Evolutionary conservation across 2,888 invertebrate genomes (phyloP).

Genomic region (Pyrochroa serraticornis): DNA sequence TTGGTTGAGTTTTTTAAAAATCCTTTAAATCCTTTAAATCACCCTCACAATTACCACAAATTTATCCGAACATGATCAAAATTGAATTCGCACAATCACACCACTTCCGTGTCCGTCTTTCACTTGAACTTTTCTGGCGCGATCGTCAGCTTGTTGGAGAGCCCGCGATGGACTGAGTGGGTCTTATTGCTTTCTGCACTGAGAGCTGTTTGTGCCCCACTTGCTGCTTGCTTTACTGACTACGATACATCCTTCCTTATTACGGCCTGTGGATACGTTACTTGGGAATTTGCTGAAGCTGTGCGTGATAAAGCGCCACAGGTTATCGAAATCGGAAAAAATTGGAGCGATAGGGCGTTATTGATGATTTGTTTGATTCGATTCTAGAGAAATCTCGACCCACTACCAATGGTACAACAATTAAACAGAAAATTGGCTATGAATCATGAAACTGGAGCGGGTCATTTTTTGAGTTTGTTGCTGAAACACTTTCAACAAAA

Average conservation of each 20-base stretch:
- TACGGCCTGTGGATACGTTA: slow-evolving; percentile 26
- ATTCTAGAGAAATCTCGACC: no score
- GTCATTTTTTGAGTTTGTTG: no score
- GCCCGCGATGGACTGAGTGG: slow-evolving; percentile 26
- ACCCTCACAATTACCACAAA: slow-evolving; percentile 3
- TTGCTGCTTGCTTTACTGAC: slow-evolving; percentile 11
- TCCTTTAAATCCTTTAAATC: slow-evolving; percentile 13
- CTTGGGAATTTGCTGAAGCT: slow-evolving; percentile 8
- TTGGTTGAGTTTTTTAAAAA: neutral
- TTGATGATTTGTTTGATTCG: no score
- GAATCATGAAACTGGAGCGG: no score
- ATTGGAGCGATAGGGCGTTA: neutral
- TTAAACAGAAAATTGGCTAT: no score
- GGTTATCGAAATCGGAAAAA: neutral
- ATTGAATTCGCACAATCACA: slow-evolving; percentile 1
- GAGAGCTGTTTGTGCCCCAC: slow-evolving; percentile 26
- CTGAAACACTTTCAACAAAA: no score
- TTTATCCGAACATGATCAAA: slow-evolving; percentile 17
- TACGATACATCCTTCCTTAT: slow-evolving; percentile 42
- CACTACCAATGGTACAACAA: no score
- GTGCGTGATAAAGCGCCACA: neutral
- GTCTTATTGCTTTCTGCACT: slow-evolving; percentile 23
- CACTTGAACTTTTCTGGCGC: slow-evolving; percentile 14
- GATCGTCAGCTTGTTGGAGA: slow-evolving; percentile 13
- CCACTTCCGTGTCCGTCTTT: slow-evolving; percentile 27